A percentile compares a stretch with the other conserved stretches of the same genome.
Evolutionary conservation across 2,888 invertebrate species (phyloP).

Genomic region (Adelphocoris suturalis): DNA sequence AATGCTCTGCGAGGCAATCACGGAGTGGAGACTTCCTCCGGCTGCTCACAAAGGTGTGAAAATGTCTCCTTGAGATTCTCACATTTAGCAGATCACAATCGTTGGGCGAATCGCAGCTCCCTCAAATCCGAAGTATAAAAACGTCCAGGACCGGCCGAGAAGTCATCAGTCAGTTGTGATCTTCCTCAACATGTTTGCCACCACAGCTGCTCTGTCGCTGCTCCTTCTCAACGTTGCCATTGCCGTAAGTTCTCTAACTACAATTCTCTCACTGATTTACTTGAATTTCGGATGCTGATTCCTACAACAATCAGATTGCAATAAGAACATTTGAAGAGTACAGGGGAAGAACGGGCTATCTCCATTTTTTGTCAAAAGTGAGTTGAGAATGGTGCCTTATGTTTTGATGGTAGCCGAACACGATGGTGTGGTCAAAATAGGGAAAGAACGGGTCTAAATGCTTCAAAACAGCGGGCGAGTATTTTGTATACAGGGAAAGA

Average conservation of each 20-base stretch:
- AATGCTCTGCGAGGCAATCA: not conserved
- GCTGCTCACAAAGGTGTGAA: conserved; percentile 46
- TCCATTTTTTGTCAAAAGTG: no score
- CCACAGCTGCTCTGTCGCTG: not conserved
- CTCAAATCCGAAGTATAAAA: not conserved
- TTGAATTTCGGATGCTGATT: no score
- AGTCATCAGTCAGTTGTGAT: not conserved
- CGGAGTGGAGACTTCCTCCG: conserved; percentile 11
- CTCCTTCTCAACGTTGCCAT: not conserved
- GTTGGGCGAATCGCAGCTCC: not conserved
- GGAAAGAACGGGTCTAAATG: no score
- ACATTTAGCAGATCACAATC: conserved; percentile 21
- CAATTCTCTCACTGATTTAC: no score
- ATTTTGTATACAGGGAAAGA: no score
- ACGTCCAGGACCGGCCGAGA: not conserved
- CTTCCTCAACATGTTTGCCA: not conserved
- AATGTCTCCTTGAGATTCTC: conserved; percentile 42
- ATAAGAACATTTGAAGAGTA: no score
- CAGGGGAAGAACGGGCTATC: no score
- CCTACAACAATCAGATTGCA: no score
- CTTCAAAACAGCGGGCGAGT: no score
- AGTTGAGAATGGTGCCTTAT: no score
- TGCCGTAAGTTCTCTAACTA: not conserved
- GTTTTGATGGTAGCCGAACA: no score
- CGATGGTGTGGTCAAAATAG: no score